phyloP scores from a whole-genome alignment of 2,113 vertebrate genomes.

The Aplodontia rufa region DNA sequence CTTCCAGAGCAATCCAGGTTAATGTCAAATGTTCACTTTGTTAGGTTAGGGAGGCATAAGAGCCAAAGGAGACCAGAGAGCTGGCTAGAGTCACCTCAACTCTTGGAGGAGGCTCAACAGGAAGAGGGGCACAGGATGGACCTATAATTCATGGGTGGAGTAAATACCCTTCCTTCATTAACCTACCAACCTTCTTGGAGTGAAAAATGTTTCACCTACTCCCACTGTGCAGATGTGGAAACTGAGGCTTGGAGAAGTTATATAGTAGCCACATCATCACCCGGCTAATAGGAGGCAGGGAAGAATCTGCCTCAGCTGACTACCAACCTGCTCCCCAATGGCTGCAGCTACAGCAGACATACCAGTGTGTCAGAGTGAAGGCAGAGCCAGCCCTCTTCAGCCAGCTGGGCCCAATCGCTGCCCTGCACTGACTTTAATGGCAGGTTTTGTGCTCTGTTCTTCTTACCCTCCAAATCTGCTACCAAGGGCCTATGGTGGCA shows the following conservation, averaged over 20 bases:
- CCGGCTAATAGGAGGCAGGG: too few relatives aligned
- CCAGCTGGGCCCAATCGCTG: too few relatives aligned
- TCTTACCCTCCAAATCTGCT: neutral
- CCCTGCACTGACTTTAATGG: neutral
- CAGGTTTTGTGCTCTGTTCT: too few relatives aligned
- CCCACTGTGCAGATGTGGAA: neutral
- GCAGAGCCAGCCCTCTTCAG: too few relatives aligned
- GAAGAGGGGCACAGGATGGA: neutral
- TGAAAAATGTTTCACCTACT: neutral
- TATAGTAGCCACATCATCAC: neutral
- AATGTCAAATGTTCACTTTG: neutral
- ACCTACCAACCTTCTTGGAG: neutral
- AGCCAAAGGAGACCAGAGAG: neutral
- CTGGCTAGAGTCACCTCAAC: neutral
- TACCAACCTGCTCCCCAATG: too few relatives aligned
- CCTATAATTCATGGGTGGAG: fast-evolving
- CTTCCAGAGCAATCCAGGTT: too few relatives aligned
- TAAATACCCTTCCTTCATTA: fast-evolving
- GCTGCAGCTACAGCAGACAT: neutral
- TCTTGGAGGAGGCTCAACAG: neutral
- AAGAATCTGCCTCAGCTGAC: too few relatives aligned
- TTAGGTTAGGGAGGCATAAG: neutral
- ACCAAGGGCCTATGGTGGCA: neutral
- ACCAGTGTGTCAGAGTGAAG: neutral
- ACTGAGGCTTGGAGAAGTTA: neutral